Evolutionary conservation across 2,113 vertebrate species (phyloP).

Genomic region (Athene noctua): DNA sequence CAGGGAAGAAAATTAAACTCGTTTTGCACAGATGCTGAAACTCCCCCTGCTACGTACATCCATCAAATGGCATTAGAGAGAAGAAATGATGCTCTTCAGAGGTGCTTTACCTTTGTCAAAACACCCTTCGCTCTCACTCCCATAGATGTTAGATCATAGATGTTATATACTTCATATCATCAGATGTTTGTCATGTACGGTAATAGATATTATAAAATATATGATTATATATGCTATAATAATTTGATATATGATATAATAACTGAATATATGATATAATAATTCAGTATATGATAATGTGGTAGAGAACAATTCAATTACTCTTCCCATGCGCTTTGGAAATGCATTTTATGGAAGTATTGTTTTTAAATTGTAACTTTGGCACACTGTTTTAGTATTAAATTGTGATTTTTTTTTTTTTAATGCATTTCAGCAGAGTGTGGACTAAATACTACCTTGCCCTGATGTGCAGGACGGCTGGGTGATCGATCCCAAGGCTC

Average conservation of each 20-base stretch:
- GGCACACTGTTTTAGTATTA: neutral
- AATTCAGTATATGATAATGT: neutral
- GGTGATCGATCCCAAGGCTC: neutral
- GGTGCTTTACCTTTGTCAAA: neutral
- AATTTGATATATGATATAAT: too few relatives aligned
- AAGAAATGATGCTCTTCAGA: neutral
- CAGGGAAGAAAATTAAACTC: neutral
- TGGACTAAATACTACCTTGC: neutral
- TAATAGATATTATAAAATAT: neutral
- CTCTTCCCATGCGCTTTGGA: accelerated
- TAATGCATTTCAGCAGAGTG: neutral
- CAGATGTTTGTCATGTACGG: neutral
- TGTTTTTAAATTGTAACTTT: neutral
- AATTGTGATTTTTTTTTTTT: neutral
- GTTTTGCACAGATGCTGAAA: neutral
- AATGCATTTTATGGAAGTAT: neutral
- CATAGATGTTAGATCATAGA: accelerated
- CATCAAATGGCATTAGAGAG: neutral
- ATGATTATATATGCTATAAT: too few relatives aligned
- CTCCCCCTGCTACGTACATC: neutral
- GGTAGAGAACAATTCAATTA: too few relatives aligned
- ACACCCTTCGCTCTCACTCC: neutral
- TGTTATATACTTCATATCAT: neutral
- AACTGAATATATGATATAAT: too few relatives aligned
- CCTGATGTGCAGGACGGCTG: neutral